Percentiles rank a stretch among this genome's conserved stretches.
These are phyloP conservation scores for Synergus umbraculus DNA, from an alignment of 2,888 invertebrate species.

Conservation along the genomic window DNA sequence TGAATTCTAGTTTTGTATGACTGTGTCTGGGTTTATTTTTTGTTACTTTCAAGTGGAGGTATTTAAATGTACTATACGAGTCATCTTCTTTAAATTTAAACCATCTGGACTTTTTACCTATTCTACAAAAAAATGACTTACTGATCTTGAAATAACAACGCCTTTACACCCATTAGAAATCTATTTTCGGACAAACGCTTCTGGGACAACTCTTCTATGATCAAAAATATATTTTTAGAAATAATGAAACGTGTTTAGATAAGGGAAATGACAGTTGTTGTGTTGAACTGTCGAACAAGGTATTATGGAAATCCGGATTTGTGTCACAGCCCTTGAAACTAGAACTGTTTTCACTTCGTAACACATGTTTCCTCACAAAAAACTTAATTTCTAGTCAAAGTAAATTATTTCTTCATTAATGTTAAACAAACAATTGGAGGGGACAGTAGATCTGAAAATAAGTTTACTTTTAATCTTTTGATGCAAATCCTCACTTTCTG, in stretches of 20 bases:
- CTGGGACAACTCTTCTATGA: background rate
- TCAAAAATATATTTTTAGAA: background rate
- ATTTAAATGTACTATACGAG: background rate
- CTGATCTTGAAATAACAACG: background rate
- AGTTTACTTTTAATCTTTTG: background rate
- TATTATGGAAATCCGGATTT: background rate
- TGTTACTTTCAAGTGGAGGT: background rate
- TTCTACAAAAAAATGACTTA: background rate
- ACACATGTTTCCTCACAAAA: background rate
- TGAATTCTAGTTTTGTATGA: background rate
- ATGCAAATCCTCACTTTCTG: background rate
- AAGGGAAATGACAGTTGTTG: background rate
- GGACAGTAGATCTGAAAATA: too few relatives aligned
- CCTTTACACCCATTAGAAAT: background rate
- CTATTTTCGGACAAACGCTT: background rate
- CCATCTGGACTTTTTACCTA: background rate
- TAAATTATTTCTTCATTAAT: background rate
- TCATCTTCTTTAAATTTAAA: background rate
- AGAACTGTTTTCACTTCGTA: background rate
- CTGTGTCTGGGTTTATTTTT: background rate
- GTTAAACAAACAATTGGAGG: too few relatives aligned
- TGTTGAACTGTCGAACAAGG: background rate
- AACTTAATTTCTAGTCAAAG: background rate
- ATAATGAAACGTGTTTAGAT: background rate
- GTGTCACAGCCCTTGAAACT: background rate